phyloP scores from a whole-genome alignment of 2,113 vertebrate genomes.

The Podocnemis expansa region DNA sequence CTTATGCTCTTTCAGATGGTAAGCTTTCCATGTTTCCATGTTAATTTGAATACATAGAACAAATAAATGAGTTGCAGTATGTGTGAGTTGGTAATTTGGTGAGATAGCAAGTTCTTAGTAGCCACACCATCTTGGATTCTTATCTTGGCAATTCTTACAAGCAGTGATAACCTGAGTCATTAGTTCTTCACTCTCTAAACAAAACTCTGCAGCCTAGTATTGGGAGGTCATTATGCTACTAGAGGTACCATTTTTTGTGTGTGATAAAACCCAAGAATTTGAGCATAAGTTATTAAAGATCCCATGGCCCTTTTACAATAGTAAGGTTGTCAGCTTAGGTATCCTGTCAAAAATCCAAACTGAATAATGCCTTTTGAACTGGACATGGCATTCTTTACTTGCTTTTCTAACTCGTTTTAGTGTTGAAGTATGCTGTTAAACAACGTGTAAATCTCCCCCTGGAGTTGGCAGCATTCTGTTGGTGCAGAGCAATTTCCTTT shows the following conservation, averaged over 20 bases:
- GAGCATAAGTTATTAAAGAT: background rate
- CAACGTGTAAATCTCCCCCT: background rate
- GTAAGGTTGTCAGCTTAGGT: background rate
- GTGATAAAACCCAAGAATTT: background rate
- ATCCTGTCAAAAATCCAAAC: background rate
- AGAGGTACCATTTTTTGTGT: background rate
- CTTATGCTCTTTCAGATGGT: background rate
- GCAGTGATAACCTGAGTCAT: background rate
- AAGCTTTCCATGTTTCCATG: background rate
- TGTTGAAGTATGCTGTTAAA: background rate
- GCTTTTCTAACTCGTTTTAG: background rate
- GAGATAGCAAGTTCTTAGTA: background rate
- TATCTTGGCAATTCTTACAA: background rate
- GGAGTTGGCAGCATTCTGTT: background rate
- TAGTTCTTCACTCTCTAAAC: background rate
- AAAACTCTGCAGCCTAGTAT: background rate
- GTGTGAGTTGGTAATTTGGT: background rate
- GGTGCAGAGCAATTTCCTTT: slow-evolving; percentile 8
- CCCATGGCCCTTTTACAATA: background rate
- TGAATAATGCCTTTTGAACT: background rate
- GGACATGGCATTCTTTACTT: background rate
- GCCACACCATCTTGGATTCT: background rate
- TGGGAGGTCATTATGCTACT: background rate
- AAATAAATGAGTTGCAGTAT: background rate
- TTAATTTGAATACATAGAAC: background rate